Base-by-base conservation (phyloP, 2,888 invertebrate genomes). In the Cabera pusaria region DNA sequence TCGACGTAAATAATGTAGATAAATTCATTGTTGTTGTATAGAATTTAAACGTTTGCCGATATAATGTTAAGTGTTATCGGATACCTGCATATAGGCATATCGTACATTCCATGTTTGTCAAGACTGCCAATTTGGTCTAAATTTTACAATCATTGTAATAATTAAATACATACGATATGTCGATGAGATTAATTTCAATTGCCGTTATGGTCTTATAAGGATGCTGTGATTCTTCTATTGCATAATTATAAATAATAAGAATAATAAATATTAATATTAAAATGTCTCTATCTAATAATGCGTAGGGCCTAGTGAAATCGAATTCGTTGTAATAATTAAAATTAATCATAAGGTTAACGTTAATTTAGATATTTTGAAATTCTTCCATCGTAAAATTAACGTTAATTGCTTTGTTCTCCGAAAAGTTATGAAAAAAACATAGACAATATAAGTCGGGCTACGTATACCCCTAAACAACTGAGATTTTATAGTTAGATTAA, bases 151-250 rank as follows among this genome's bases (percentile, higher is more conserved):
- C 79, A 81, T 78, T 77, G 72, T 79, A 80, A 63, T 78, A 71
- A 69, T 79, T 77, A 83, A 79, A 73, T 77, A 83, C 75, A 74
- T 81, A 83, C 81, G 83, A 83, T 83, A 83, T 78, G 84, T 85
- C 83, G 82, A 78, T 77, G 80, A 83, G 73, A 81, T 84, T 85
- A 69, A 80, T 86, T 87, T 85, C 80, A 79, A 82, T 81, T 78
- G 78, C 83, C 82, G 76, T 80, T 83, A 87, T 79, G 83, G 84
- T 87, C 86, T 83, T 87, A 50, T 53, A 85, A 87, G 80, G 72
- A 87, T 85, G 87, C 87, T 87, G 87, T 87, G 87, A 87, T 88
- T 87, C 85, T 87, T 87, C 85, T 87, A 88, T 87, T 88, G 88
- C 87, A 75, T 87, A 86, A 81, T 79, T 83, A 74, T 82, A 82